Evolutionary conservation across 2,797 vertebrate genomes (phyloP).

Genomic region (Acridotheres tristis): DNA sequence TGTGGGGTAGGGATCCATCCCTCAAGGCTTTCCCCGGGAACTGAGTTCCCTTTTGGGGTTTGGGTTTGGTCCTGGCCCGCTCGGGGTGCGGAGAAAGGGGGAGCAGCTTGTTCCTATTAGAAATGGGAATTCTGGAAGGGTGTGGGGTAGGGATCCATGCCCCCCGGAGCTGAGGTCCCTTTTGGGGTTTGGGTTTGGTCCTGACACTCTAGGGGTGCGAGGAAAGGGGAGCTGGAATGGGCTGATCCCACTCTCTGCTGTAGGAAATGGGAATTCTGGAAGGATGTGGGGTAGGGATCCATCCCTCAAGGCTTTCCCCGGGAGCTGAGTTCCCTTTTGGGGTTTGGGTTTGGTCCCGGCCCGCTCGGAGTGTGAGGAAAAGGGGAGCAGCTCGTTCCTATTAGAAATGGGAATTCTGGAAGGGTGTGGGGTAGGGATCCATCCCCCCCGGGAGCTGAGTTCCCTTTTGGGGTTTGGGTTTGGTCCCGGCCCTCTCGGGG

Average conservation of each 20-base stretch:
- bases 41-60: background rate
- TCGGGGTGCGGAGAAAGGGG: too few relatives aligned
- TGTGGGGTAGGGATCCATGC: background rate
- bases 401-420: fast-evolving
- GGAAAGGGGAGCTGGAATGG: too few relatives aligned
- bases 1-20: background rate
- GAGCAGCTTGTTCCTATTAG: background rate
- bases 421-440: background rate
- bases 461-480: background rate
- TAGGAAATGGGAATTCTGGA: fast-evolving
- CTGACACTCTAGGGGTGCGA: background rate
- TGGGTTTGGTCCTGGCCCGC: too few relatives aligned
- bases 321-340: background rate
- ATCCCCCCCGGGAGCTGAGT: background rate
- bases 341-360: too few relatives aligned
- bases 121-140: fast-evolving
- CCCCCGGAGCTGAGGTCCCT: background rate
- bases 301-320: fast-evolving
- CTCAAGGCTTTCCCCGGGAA: fast-evolving
- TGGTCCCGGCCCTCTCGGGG: background rate
- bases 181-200: background rate
- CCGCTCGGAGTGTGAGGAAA: too few relatives aligned
- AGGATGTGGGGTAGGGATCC: background rate
- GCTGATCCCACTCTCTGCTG: too few relatives aligned
- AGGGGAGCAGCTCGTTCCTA: too few relatives aligned